These are phyloP conservation scores for Bufo gargarizans DNA, from an alignment of 2,113 vertebrate genomes.

Conservation along the genomic window DNA sequence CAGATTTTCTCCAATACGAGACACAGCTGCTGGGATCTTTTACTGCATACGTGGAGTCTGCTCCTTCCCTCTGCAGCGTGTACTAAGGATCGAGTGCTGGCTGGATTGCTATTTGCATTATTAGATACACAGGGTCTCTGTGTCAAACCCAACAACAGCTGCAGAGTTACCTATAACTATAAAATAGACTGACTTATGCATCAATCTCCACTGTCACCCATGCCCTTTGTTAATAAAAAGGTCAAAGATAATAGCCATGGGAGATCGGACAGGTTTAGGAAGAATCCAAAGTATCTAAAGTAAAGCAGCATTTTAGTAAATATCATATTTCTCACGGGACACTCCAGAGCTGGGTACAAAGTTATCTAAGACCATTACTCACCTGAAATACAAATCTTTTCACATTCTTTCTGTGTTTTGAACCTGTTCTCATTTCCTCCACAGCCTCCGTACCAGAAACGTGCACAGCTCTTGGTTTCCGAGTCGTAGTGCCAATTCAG, in stretches of 20 bases:
- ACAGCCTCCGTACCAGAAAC: constrained; percentile 95
- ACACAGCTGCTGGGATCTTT: no score
- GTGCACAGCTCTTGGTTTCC: constrained; percentile 75
- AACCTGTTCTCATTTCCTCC: constrained; percentile 92
- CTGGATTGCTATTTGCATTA: no score
- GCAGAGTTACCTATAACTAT: no score
- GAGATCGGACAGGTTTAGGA: background rate
- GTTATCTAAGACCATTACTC: constrained; percentile 54
- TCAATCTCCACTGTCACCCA: no score
- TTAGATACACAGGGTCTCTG: no score
- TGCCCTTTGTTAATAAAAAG: background rate
- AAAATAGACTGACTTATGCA: no score
- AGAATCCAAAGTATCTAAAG: background rate
- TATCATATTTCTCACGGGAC: background rate
- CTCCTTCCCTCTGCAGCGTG: no score
- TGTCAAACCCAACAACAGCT: no score
- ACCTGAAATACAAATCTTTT: constrained; percentile 83
- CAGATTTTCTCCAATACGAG: no score
- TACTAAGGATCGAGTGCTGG: no score
- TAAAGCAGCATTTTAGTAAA: background rate
- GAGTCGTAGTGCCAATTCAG: constrained; percentile 87
- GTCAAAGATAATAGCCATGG: background rate
- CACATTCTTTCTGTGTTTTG: constrained; percentile 82
- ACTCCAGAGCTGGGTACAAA: background rate
- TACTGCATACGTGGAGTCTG: no score